Base-by-base conservation (phyloP, 2,797 vertebrate species). In the Lutjanus argentimaculatus region DNA sequence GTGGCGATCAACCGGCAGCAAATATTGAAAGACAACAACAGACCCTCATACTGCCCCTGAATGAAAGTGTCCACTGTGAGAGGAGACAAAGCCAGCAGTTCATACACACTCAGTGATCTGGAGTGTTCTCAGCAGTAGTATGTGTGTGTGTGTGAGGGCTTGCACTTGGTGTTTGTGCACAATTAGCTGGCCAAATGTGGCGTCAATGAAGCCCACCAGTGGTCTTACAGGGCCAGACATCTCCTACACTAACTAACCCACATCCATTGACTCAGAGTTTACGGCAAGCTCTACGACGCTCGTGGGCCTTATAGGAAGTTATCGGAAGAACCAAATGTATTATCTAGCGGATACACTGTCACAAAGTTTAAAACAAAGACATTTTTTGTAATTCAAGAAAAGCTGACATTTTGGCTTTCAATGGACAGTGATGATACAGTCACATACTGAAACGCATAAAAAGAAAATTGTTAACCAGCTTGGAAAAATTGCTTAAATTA, bases 61-160 rank as follows among this genome's bases (percentile, higher is more conserved):
- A 92, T 92, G 94, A 95, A 90, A 94, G 88, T 90, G 87, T 81
- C 76, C 89, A 87, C 79, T 90, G 91, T 94, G 79, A 84, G 87
- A 75, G 64, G 30, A 79, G 79, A 94, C 91, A 94, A 95, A 91
- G 91, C 66, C 70, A 7, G 70, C 68, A 12, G 90, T 94, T 95
- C 87, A 94, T 90, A 73, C 86, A 77, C 62, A 66, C 63, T 49
- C 83, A 74, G 78, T 70, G 85, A 86, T 95, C 94, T 95, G 91
- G 95, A 91, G 85, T 72, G 78, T 96, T 96, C 94, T 91, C 91
- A 88, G 88, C 68, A 19, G 76, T 53, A 72, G 67, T 55, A 74
- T 82, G 81, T 17, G 67, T 69, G 58, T 17, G 61, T 49, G 79
- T 63, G 72, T 12, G 64, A 74, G 65, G 58, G 56, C 14, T 57